Base-by-base conservation (phyloP, 2,113 vertebrate species). In the Lucifuga dentata region DNA sequence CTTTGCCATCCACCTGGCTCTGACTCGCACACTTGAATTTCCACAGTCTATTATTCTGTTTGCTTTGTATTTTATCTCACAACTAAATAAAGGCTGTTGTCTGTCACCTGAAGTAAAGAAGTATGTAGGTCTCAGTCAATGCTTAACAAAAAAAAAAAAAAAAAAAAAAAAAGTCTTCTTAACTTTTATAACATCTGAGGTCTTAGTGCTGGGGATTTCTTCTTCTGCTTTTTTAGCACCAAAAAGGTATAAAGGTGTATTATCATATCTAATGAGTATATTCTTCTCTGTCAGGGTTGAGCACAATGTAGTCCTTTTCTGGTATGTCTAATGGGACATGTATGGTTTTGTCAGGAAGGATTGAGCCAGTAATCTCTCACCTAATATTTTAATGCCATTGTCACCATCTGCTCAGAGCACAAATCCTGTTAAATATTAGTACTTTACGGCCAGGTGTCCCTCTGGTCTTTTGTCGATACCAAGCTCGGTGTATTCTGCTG, bases 321-420 rank as follows among this genome's bases (percentile, higher is more conserved):
- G 49, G 23, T 33, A 26, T 51, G 53, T 78, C 64, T 79, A 75
- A 81, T 69, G 78, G 58, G 71, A 50, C 24, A 59, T 44, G 36
- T 26, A 26, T 73, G 62, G 44, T 41, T 81, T 83, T 83, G 74
- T 76, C 78, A 11, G 35, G 29, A 41, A 49, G 68, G 67, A 88
- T 51, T 77, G 70, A 79, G 50, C 61, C 62, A 19, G 71, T 86
- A 80, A 88, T 84, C 84, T 78, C 40, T 63, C 64, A 75, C 61
- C 78, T 82, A 60, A 63, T 60, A 45, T 79, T 86, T 86, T 78
- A 80, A 86, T 90, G 68, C 71, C 49, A 71, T 82, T 84, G 70
- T 89, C 86, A 51, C 72, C 73, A 79, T 85, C 76, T 82, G 77
- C 65, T 80, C 51, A 29, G 70, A 59, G 50, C 13, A 36, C 72